Evolutionary conservation across 2,888 invertebrate genomes (phyloP).

Genomic region (Electrophaes corylata): DNA sequence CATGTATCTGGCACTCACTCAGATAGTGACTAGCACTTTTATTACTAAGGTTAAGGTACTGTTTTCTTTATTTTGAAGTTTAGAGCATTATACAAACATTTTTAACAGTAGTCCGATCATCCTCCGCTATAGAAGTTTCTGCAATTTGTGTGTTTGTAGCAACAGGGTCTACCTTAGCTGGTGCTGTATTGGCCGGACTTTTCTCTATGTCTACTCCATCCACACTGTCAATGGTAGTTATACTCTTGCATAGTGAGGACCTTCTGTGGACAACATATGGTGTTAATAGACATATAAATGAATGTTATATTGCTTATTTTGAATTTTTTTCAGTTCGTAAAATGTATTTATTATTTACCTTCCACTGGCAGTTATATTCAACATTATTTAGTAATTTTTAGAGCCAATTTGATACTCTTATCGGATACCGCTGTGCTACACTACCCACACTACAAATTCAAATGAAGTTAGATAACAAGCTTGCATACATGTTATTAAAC

Average conservation of each 20-base stretch:
- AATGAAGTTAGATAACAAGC: slow-evolving; percentile 19
- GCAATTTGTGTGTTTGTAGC: slow-evolving; percentile 36
- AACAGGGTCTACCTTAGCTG: slow-evolving; percentile 46
- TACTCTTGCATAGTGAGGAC: slow-evolving; percentile 69
- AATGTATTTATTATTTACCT: slow-evolving; percentile 1
- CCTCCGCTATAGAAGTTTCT: slow-evolving; percentile 43
- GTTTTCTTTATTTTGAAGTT: not conserved
- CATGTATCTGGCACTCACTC: not conserved
- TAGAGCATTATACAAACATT: slow-evolving; percentile 46
- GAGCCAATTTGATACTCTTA: not conserved
- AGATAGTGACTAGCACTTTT: not conserved
- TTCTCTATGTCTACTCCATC: slow-evolving; percentile 57
- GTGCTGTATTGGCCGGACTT: slow-evolving; percentile 45
- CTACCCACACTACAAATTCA: not conserved
- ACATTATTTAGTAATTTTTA: not conserved
- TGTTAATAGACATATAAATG: not conserved
- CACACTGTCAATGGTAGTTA: slow-evolving; percentile 56
- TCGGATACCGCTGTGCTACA: slow-evolving; percentile 1
- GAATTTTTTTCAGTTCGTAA: not conserved
- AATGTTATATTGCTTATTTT: not conserved
- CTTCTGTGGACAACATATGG: slow-evolving; percentile 51
- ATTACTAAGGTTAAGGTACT: not conserved
- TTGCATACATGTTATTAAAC: slow-evolving; percentile 14
- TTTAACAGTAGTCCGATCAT: slow-evolving; percentile 70
- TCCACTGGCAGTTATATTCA: not conserved